These are phyloP conservation scores for Ferrisia virgata DNA, from an alignment of 2,888 invertebrate species.

Conservation along the genomic window DNA sequence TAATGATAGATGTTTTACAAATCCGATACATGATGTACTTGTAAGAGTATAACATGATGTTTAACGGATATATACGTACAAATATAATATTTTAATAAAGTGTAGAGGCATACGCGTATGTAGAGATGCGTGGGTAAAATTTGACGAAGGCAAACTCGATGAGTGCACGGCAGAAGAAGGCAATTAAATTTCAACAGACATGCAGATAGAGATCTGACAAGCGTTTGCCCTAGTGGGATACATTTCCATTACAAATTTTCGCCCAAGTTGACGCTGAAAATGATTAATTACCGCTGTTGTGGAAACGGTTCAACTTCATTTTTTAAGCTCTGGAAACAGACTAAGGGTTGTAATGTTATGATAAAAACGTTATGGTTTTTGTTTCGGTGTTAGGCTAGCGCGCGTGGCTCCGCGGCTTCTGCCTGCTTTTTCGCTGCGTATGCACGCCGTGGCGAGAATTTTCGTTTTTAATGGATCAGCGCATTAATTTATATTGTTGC, in stretches of 20 bases:
- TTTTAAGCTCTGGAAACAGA: neutral
- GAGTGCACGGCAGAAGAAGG: neutral
- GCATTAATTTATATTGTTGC: neutral
- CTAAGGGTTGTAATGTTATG: slow-evolving; percentile 19
- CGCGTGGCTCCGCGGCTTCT: neutral
- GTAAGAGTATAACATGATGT: no score
- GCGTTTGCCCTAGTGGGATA: slow-evolving; percentile 20
- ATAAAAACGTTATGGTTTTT: slow-evolving; percentile 21
- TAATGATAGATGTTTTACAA: neutral
- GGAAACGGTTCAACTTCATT: slow-evolving; percentile 19
- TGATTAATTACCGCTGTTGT: slow-evolving; percentile 30
- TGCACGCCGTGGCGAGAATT: neutral
- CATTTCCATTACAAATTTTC: slow-evolving; percentile 33
- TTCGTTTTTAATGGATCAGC: slow-evolving; percentile 9
- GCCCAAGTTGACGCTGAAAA: slow-evolving; percentile 21
- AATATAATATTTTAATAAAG: neutral
- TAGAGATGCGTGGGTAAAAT: neutral
- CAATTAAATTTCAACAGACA: slow-evolving; percentile 30
- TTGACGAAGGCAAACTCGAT: neutral
- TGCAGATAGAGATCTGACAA: slow-evolving; percentile 25
- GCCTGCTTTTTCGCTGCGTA: neutral
- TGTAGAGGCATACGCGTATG: neutral
- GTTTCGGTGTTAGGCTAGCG: neutral
- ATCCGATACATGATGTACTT: neutral
- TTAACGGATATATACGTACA: neutral